Evolutionary conservation across 1,140 invertebrate genomes (phyloP), one percentile per base, ranked within the genome.

Genomic region (Copidosoma floridanum): DNA sequence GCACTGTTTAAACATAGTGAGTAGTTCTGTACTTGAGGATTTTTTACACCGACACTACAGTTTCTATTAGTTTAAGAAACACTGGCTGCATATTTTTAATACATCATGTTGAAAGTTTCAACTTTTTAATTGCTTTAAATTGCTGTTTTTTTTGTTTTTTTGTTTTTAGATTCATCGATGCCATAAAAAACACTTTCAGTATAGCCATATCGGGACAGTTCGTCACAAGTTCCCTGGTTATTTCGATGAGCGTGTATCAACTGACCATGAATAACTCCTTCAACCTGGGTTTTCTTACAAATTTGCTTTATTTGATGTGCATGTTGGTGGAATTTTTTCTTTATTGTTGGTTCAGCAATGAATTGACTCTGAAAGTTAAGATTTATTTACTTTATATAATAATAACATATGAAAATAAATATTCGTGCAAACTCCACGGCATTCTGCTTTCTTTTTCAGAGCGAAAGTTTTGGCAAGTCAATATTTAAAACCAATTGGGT

Each of bases 341-440:
- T 3, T 51, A 58, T 18, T 58, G 57, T 12, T 58, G 20, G 11
- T 51, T 58, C n/a, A 48, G 47, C 1, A 58, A 58, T 21, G 57
- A 58, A 44, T 14, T 58, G 0, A 52, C 11, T 4, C 2, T 52
- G 1, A 12, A 58, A 16, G 29, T 32, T 8, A 12, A n/a, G n/a
- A n/a, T n/a, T n/a, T n/a, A n/a, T n/a, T n/a, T n/a, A n/a, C n/a
- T n/a, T n/a, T n/a, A n/a, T n/a, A n/a, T n/a, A n/a, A n/a, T n/a
- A n/a, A n/a, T n/a, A 40, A 32, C n/a, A 29, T 6, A 24, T 8
- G 27, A 40, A 10, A n/a, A 24, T 32, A 16, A 11, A 37, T n/a
- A n/a, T n/a, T n/a, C n/a, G n/a, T n/a, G n/a, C n/a, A n/a, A n/a
- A n/a, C n/a, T n/a, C n/a, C n/a, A n/a, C n/a, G n/a, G n/a, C n/a